Evolutionary conservation across 30 jellyfish, hydroid and myxozoan species (phyloP), one percentile per base, ranked within the genome.

Genomic region (Pelagia noctiluca): DNA sequence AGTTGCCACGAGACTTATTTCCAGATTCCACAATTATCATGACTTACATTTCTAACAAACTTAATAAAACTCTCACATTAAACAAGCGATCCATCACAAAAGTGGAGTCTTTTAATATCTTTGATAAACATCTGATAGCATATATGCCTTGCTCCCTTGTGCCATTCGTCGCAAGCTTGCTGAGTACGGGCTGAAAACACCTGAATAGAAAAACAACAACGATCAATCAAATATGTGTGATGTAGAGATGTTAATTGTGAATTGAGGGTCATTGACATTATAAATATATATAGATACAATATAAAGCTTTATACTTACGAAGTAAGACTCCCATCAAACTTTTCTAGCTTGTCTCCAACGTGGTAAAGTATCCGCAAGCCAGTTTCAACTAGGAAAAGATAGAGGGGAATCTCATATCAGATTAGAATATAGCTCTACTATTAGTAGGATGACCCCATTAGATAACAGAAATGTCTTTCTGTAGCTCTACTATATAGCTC

Each of bases 141-240:
- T 31, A 94, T 2, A 57, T 77, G 34, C 96, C 97, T 64, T 88
- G 94, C 49, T 65, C 52, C 24, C 83, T 42, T 5, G 96, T 64
- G 2, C 99, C 99, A 35, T 48, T 21, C 10, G 71, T 66, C 0
- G 91, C 99, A 33, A 94, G 89, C 53, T 87, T 71, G 38, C 93
- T 94, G 57, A 94, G 81, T 0, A 82, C 97, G 46, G 99, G 96
- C 77, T 83, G 95, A 49, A 75, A 94, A 66, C 96, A 82, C 13
- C 99, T 94, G 83, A 23, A 75, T 81, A 1, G 42, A 35, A 38
- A 62, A 65, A 25, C 54, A 69, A 28, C 38, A 0, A 68, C 60
- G 35, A 63, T 21, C 64, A 11, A 36, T n/a, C n/a, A n/a, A n/a
- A n/a, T n/a, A n/a, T n/a, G n/a, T n/a, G n/a, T n/a, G n/a, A n/a